phyloP scores from a whole-genome alignment of 2,888 invertebrate genomes.

The Melinopterus prodromus region DNA sequence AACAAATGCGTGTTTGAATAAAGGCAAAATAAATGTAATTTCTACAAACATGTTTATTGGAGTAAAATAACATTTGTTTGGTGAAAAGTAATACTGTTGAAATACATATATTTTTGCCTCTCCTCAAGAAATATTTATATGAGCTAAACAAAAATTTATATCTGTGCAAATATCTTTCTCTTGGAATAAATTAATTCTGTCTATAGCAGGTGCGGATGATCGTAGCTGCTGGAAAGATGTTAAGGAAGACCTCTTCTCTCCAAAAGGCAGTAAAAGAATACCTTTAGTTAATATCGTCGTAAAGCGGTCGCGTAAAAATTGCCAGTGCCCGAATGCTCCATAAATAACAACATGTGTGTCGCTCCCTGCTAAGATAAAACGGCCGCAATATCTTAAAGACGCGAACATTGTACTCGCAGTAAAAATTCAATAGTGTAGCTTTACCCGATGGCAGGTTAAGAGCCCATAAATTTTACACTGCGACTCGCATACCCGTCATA shows the following conservation, averaged over 20 bases:
- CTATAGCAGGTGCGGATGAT: neutral
- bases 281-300: neutral
- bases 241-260: neutral
- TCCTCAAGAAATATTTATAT: too few relatives aligned
- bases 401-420: conserved; percentile 4
- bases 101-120: too few relatives aligned
- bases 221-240: neutral
- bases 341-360: conserved; percentile 4
- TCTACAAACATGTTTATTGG: too few relatives aligned
- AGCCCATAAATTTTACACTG: neutral
- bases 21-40: too few relatives aligned
- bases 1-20: too few relatives aligned
- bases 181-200: neutral
- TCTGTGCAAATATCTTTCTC: too few relatives aligned
- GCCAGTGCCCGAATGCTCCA: neutral
- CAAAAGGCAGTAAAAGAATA: neutral
- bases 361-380: neutral
- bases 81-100: too few relatives aligned
- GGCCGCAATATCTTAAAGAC: neutral
- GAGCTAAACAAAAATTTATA: too few relatives aligned
- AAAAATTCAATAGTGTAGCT: neutral
- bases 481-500: too few relatives aligned
- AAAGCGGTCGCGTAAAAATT: neutral
- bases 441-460: neutral
- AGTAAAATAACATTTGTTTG: too few relatives aligned